phyloP scores from a whole-genome alignment of 2,888 invertebrate species.

The Orthonevra nobilis region DNA sequence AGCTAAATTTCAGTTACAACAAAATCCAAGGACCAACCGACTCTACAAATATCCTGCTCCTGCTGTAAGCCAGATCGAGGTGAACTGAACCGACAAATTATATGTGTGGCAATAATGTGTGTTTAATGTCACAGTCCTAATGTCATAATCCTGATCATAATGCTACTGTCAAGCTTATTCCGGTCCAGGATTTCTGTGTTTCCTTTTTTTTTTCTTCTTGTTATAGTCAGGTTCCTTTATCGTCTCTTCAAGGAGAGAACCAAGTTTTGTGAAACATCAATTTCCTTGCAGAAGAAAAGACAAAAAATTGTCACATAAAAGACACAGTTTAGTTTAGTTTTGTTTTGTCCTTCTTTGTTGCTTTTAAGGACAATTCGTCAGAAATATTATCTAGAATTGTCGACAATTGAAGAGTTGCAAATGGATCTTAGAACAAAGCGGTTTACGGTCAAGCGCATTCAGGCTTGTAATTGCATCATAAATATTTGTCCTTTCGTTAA shows the following conservation, averaged over 20 bases:
- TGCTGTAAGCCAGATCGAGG: conserved; percentile 63
- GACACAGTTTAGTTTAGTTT: no score
- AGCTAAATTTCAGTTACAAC: background rate
- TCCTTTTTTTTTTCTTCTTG: background rate
- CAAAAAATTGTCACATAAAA: conserved; percentile 18
- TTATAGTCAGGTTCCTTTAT: no score
- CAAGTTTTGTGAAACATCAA: conserved; percentile 24
- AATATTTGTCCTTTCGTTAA: no score
- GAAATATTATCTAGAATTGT: conserved; percentile 8
- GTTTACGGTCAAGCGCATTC: no score
- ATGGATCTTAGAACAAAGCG: no score
- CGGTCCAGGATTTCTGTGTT: conserved; percentile 31
- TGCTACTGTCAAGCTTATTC: conserved; percentile 64
- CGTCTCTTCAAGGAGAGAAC: conserved; percentile 4
- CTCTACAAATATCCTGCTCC: no score
- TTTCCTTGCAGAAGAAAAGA: background rate
- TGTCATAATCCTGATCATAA: conserved; percentile 67
- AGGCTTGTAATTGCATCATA: no score
- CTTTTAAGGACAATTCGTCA: conserved; percentile 14
- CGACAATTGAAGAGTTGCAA: no score
- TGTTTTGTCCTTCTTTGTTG: background rate
- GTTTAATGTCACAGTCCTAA: conserved; percentile 67
- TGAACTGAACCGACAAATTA: conserved; percentile 65
- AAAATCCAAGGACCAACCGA: background rate
- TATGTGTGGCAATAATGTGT: conserved; percentile 69